Base-by-base conservation (phyloP, 2,888 invertebrate genomes). In the Caenorhabditis plicata region DNA sequence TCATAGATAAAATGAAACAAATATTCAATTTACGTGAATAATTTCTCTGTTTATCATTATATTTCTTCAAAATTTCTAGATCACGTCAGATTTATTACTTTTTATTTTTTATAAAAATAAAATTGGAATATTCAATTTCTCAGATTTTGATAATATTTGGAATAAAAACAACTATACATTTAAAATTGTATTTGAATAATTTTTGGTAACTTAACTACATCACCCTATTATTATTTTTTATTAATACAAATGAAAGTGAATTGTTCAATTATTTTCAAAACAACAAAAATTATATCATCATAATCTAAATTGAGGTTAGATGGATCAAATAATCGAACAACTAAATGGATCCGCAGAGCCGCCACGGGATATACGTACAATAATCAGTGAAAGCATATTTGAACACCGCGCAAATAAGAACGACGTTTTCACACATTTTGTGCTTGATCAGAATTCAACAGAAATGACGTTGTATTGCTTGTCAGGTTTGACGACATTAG, bases 391-490 rank as follows among this genome's bases (percentile, higher is more conserved):
- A 35, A 54, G 58, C 33, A 65, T 68, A 20, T 68, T 57, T 35
- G 68, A 68, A 22, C 64, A 64, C 41, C 55, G 64, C 2, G 55
- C 58, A 3, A 64, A 68, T 25, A 64, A 61, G 36, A 65, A 62
- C 29, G 68, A 68, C 27, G 35, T 55, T 9, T 68, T 65, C 60
- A 63, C 68, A 11, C 68, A 68, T 48, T 68, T 68, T 32, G 44
- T 64, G 3, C 29, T 68, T 38, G 68, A 68, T 51, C 22, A 55
- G 13, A 42, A 52, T 17, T 52, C 56, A 5, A 17, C 60, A 25
- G 68, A 68, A 17, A 19, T 68, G 53, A 68, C 68, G 33, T 47
- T 68, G 23, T 68, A 60, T 25, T 68, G 68, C 36, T 58, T 68
- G 46, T 68, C 68, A 15, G 68, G 68, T 2, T 38, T 68, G 20